Evolutionary conservation across 2,113 vertebrate species (phyloP).

Genomic region (Eira barbara): DNA sequence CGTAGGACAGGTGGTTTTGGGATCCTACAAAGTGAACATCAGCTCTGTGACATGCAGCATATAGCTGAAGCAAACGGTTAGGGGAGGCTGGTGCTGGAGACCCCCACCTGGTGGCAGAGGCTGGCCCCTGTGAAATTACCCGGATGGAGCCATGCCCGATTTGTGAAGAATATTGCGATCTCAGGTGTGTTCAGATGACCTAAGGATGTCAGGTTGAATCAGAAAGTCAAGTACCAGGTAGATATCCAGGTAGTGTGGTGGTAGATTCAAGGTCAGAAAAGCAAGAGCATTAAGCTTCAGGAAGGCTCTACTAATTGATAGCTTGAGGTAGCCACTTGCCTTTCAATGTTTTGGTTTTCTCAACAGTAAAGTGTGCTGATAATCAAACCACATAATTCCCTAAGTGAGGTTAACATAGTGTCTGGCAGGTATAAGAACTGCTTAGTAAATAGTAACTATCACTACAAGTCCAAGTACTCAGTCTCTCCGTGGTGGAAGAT

Average conservation of each 20-base stretch:
- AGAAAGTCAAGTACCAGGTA: background rate
- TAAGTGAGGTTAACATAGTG: background rate
- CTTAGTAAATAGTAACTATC: background rate
- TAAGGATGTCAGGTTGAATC: background rate
- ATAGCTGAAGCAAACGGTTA: background rate
- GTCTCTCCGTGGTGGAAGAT: background rate
- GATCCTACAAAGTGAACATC: background rate
- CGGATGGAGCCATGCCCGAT: background rate
- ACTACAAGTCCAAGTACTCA: background rate
- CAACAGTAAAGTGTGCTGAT: background rate
- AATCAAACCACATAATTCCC: background rate
- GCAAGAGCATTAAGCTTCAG: background rate
- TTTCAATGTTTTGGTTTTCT: background rate
- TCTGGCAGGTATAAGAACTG: background rate
- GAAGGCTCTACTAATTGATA: background rate
- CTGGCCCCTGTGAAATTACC: background rate
- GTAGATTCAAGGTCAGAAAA: background rate
- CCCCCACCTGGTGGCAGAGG: background rate
- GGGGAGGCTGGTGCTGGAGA: background rate
- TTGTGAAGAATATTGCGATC: background rate
- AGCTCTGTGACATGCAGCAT: background rate
- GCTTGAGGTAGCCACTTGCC: background rate
- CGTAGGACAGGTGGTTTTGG: background rate
- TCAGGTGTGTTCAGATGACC: background rate
- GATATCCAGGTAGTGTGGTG: background rate